A percentile compares a stretch with the other conserved stretches of the same genome.
Conservation (phyloP, 2,113 vertebrate species). For the Myrmecobius fasciatus region DNA sequence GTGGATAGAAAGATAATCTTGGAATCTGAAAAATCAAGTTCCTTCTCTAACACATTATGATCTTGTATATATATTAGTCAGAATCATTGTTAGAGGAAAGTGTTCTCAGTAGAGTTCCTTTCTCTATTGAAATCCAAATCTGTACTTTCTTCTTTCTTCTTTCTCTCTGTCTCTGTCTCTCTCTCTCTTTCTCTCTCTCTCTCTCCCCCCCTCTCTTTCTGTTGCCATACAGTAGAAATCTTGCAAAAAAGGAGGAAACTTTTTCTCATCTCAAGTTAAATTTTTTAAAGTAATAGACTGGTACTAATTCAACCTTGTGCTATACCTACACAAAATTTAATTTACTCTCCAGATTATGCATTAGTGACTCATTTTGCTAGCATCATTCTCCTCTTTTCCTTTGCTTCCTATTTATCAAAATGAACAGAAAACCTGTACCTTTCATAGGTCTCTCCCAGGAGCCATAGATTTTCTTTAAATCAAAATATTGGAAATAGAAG, state of each 20-base stretch:
- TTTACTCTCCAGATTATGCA: background rate
- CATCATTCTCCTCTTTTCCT: background rate
- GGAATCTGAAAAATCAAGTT: background rate
- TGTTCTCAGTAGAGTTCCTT: background rate
- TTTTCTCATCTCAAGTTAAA: background rate
- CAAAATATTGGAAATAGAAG: background rate
- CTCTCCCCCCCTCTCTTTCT: background rate
- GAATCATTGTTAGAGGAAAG: background rate
- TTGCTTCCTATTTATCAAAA: background rate
- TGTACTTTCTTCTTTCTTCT: background rate
- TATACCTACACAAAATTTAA: background rate
- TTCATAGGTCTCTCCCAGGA: background rate
- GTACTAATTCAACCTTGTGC: background rate
- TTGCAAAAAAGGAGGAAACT: background rate
- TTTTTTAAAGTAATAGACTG: background rate
- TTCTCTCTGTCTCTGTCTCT: background rate
- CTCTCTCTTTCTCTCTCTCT: background rate
- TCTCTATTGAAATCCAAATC: background rate
- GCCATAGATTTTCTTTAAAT: background rate
- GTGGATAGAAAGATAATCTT: background rate
- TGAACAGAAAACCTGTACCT: too few relatives aligned
- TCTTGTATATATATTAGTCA: background rate
- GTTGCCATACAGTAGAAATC: background rate
- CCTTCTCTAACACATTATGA: background rate
- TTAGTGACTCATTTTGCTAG: background rate